Evolutionary conservation across 2,797 vertebrate species (phyloP).

Genomic region (Etheostoma perlongum): DNA sequence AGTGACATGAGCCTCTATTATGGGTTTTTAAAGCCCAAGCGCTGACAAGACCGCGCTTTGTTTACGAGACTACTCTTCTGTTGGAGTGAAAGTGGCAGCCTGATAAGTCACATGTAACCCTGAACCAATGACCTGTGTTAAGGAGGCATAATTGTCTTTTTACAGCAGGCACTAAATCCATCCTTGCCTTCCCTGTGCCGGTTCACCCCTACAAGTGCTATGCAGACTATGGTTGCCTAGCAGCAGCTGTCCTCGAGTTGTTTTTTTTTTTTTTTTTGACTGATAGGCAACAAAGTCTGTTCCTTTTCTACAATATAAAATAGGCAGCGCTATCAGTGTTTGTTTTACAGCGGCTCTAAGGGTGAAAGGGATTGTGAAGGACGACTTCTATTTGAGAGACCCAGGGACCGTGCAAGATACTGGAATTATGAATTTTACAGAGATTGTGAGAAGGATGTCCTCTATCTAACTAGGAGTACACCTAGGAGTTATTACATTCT

Average conservation of each 20-base stretch:
- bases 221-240: constrained; percentile 76
- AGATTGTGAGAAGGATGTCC: constrained; percentile 1
- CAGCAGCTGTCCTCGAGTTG: constrained; percentile 76
- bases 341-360: constrained; percentile 12
- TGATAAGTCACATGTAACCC: constrained; percentile 71
- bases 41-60: constrained; percentile 35
- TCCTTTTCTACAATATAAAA: constrained; percentile 14
- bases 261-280: constrained; percentile 64
- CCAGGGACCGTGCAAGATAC: not conserved
- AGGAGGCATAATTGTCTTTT: constrained; percentile 85
- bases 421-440: not conserved
- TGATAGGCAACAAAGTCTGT: constrained; percentile 68
- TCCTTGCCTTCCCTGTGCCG: constrained; percentile 44
- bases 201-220: constrained; percentile 43
- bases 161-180: constrained; percentile 74
- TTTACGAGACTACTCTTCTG: constrained; percentile 65
- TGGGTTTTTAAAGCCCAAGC: constrained; percentile 48
- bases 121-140: constrained; percentile 84
- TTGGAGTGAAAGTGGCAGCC: constrained; percentile 59
- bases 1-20: constrained; percentile 48
- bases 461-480: not conserved
- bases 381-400: not conserved
- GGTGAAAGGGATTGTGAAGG: constrained; percentile 19
- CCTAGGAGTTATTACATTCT: too few species aligned
- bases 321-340: constrained; percentile 38